Conservation (phyloP, 2,888 invertebrate genomes). For the Stenurella melanura region DNA sequence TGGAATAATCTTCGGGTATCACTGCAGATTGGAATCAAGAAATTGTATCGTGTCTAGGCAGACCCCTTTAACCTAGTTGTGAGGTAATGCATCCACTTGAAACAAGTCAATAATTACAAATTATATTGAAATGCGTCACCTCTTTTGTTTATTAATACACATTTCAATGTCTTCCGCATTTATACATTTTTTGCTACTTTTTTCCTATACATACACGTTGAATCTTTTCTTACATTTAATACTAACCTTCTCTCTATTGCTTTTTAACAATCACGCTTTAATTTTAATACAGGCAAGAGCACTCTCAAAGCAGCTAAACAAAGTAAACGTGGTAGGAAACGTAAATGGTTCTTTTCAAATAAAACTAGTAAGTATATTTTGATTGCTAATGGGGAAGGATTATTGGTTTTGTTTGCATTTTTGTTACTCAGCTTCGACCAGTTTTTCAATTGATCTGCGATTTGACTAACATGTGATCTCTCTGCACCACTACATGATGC, state of each 20-base stretch:
- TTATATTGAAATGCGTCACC: no score
- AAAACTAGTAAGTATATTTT: conserved; percentile 48
- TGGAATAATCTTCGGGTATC: no score
- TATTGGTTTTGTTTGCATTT: conserved; percentile 7
- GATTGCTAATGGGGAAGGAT: conserved; percentile 16
- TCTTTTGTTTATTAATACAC: no score
- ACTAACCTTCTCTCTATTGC: conserved; percentile 29
- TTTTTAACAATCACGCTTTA: conserved; percentile 37
- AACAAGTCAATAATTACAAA: no score
- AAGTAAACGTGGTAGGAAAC: conserved; percentile 45
- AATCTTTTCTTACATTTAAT: conserved; percentile 7
- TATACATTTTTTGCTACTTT: neutral
- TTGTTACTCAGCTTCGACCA: neutral
- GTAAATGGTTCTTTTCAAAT: conserved; percentile 48
- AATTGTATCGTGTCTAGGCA: no score
- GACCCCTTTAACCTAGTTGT: no score
- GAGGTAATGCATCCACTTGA: no score
- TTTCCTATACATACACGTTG: conserved; percentile 7
- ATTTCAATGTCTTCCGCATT: neutral
- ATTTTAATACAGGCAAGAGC: conserved; percentile 34
- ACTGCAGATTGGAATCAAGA: no score
- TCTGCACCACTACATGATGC: no score
- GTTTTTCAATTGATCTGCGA: neutral
- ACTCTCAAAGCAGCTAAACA: conserved; percentile 46
- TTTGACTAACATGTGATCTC: no score